Evolutionary conservation across 2,888 invertebrate genomes (phyloP).

Genomic region (Brachypalpus laphriformis): DNA sequence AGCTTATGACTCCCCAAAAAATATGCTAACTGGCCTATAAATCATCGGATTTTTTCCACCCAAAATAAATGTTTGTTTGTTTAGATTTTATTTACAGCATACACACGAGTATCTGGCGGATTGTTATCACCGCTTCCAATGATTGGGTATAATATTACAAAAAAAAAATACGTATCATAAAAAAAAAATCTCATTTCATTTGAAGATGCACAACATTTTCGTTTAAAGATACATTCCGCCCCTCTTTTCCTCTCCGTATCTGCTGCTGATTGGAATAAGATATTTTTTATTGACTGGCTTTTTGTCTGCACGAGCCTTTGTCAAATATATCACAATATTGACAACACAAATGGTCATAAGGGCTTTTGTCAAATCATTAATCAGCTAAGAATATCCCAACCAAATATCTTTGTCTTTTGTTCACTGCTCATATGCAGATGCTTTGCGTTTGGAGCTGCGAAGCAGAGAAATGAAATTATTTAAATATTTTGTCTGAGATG

Average conservation of each 20-base stretch:
- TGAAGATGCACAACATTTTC: slow-evolving; percentile 44
- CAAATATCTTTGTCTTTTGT: slow-evolving; percentile 33
- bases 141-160: slow-evolving; percentile 61
- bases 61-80: slow-evolving; percentile 38
- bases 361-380: slow-evolving; percentile 72
- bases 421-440: slow-evolving; percentile 16
- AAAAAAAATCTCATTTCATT: slow-evolving; percentile 26
- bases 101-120: slow-evolving; percentile 37
- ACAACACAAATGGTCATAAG: slow-evolving; percentile 64
- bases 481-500: slow-evolving; percentile 37
- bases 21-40: slow-evolving; percentile 50
- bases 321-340: slow-evolving; percentile 70
- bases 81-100: slow-evolving; percentile 31
- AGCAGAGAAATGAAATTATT: slow-evolving; percentile 57
- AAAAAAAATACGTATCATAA: too few species aligned
- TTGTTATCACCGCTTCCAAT: slow-evolving; percentile 41
- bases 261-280: slow-evolving; percentile 55
- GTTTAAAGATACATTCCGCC: slow-evolving; percentile 28
- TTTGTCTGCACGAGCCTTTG: slow-evolving; percentile 27
- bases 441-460: neutral
- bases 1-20: slow-evolving; percentile 24
- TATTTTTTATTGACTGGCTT: slow-evolving; percentile 29
- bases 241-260: neutral
- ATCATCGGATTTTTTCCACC: slow-evolving; percentile 58
- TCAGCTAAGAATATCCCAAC: slow-evolving; percentile 63